Conservation (phyloP, 2,797 vertebrate species). For the Fundulus diaphanus region DNA sequence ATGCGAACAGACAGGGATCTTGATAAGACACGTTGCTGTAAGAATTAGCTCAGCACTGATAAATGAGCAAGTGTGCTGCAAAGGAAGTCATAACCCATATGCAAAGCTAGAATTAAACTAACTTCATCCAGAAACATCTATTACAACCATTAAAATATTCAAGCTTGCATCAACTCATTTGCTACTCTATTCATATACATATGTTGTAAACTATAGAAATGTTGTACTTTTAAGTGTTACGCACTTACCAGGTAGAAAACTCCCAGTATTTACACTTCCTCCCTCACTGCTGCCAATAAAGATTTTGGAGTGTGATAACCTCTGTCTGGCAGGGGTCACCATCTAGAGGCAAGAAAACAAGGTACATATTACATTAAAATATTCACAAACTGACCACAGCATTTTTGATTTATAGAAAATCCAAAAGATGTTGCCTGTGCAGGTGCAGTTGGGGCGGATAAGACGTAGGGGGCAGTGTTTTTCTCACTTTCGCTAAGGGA, state of each 20-base stretch:
- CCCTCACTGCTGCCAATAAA: constrained; percentile 74
- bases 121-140: not conserved
- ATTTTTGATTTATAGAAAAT: not conserved
- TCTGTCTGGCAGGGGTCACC: constrained; percentile 79
- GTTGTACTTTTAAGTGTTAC: constrained; percentile 50
- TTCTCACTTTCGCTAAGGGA: constrained; percentile 71
- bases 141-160: not conserved
- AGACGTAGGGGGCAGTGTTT: constrained; percentile 46
- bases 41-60: not conserved
- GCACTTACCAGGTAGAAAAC: constrained; percentile 76
- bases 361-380: not conserved
- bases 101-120: not conserved
- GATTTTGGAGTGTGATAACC: constrained; percentile 88
- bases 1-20: not conserved
- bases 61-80: not conserved
- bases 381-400: not conserved
- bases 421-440: constrained; percentile 44
- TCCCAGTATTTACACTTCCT: constrained; percentile 55
- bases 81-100: not conserved
- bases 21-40: not conserved
- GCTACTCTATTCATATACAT: not conserved
- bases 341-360: constrained; percentile 71
- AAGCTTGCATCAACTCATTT: not conserved
- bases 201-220: not conserved
- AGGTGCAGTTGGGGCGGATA: constrained; percentile 29